Evolutionary conservation across 2,888 invertebrate species (phyloP).

Genomic region (Dynastes grantii): DNA sequence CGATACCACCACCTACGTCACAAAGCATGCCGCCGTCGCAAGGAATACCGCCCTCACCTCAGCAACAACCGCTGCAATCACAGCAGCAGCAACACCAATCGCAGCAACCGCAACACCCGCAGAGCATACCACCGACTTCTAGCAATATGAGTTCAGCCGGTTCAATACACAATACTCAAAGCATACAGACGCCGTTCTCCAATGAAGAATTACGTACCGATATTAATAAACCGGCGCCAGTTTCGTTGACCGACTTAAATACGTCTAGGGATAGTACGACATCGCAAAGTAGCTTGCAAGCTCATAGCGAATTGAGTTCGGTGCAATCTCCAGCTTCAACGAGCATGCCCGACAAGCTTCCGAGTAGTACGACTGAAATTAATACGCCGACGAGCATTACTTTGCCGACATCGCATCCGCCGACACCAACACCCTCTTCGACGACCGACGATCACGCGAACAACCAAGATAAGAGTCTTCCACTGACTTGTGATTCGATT

Average conservation of each 20-base stretch:
- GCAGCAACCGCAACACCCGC: conserved; percentile 55
- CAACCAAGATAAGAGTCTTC: conserved; percentile 67
- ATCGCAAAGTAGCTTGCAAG: conserved; percentile 50
- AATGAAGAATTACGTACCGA: conserved; percentile 66
- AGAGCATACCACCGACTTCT: conserved; percentile 58
- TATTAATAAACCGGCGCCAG: conserved; percentile 59
- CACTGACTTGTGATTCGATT: conserved; percentile 65
- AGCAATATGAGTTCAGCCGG: conserved; percentile 55
- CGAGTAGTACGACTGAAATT: conserved; percentile 67
- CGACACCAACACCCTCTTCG: conserved; percentile 68
- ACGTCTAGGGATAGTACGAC: conserved; percentile 58
- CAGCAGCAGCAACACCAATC: conserved; percentile 60
- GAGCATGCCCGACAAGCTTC: conserved; percentile 68
- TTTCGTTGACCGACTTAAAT: conserved; percentile 60
- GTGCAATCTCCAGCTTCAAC: conserved; percentile 66
- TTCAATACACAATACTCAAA: conserved; percentile 61
- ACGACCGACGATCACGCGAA: conserved; percentile 68
- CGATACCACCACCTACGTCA: conserved; percentile 55
- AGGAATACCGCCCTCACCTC: conserved; percentile 65
- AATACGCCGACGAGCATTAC: conserved; percentile 61
- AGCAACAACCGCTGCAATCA: conserved; percentile 59
- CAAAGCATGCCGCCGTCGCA: conserved; percentile 61
- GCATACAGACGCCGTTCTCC: conserved; percentile 62
- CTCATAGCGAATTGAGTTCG: conserved; percentile 52
- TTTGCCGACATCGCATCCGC: conserved; percentile 67